Conservation (phyloP, 2,113 vertebrate genomes). For the Pyxicephalus adspersus region DNA sequence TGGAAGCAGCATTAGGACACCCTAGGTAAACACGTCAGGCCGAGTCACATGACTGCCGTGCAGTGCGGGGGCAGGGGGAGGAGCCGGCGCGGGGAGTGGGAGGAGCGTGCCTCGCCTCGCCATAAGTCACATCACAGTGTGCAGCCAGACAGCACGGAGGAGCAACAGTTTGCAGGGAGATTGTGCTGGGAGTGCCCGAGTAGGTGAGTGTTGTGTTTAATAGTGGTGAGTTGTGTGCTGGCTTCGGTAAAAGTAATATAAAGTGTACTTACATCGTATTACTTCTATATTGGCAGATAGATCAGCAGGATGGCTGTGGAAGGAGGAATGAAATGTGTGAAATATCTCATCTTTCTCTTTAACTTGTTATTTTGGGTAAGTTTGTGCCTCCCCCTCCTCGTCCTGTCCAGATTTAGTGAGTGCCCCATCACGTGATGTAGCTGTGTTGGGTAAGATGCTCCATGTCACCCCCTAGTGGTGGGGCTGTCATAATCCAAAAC, state of each 20-base stretch:
- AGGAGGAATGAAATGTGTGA: constrained; percentile 84
- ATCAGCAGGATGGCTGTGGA: constrained; percentile 75
- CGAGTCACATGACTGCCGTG: constrained; percentile 26
- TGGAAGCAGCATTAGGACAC: not conserved
- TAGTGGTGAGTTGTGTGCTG: not conserved
- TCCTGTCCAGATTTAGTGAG: not conserved
- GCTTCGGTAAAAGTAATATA: not conserved
- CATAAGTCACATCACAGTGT: not conserved
- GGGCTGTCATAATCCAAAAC: not conserved
- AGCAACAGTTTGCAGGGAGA: not conserved
- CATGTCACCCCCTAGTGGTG: no score
- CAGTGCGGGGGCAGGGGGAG: constrained; percentile 23
- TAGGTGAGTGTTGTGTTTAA: not conserved
- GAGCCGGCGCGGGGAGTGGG: not conserved
- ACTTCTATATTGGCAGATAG: constrained; percentile 6
- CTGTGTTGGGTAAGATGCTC: no score
- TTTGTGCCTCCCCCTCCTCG: constrained; percentile 44
- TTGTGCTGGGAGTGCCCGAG: not conserved
- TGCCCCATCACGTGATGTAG: not conserved
- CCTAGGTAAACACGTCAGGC: not conserved
- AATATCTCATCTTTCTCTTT: constrained; percentile 81
- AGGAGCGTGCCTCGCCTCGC: not conserved
- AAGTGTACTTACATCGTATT: not conserved
- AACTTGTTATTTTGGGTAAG: constrained; percentile 90
- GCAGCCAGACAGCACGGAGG: not conserved